phyloP scores from a whole-genome alignment of 2,888 invertebrate genomes.

The Phymatocera aterrima region DNA sequence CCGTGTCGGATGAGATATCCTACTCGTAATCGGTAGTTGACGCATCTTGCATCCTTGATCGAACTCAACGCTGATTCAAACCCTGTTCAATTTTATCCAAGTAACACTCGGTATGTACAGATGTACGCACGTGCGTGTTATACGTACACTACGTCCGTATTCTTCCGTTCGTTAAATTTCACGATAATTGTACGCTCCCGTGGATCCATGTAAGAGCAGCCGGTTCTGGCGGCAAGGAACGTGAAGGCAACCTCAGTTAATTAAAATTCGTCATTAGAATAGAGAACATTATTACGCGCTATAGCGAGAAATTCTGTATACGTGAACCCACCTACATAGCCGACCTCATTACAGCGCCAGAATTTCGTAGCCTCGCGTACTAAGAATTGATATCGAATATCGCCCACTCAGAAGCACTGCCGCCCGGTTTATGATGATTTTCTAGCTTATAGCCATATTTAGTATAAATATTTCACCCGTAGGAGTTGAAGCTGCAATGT shows the following conservation, averaged over 20 bases:
- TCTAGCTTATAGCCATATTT: neutral
- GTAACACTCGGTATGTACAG: too few species aligned
- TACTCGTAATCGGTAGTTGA: neutral
- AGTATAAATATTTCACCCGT: neutral
- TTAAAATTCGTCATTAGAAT: slow-evolving; percentile 4
- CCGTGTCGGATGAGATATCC: slow-evolving; percentile 1
- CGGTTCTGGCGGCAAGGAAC: neutral
- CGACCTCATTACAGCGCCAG: slow-evolving; percentile 18
- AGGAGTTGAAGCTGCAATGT: neutral
- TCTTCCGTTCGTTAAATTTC: neutral
- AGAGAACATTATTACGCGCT: neutral
- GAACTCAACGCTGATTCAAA: neutral
- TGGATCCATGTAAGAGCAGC: neutral
- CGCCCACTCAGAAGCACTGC: neutral
- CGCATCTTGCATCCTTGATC: slow-evolving; percentile 22
- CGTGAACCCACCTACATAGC: neutral
- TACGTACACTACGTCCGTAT: neutral
- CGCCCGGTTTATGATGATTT: neutral
- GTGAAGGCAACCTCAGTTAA: neutral
- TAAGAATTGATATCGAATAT: slow-evolving; percentile 6
- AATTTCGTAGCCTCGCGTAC: slow-evolving; percentile 1
- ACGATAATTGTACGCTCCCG: neutral
- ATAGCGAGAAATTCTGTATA: neutral
- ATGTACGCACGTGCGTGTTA: neutral
- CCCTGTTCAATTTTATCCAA: neutral